These are phyloP conservation scores for Mystacornis crossleyi DNA, from an alignment of 2,113 vertebrate genomes.

Conservation along the genomic window DNA sequence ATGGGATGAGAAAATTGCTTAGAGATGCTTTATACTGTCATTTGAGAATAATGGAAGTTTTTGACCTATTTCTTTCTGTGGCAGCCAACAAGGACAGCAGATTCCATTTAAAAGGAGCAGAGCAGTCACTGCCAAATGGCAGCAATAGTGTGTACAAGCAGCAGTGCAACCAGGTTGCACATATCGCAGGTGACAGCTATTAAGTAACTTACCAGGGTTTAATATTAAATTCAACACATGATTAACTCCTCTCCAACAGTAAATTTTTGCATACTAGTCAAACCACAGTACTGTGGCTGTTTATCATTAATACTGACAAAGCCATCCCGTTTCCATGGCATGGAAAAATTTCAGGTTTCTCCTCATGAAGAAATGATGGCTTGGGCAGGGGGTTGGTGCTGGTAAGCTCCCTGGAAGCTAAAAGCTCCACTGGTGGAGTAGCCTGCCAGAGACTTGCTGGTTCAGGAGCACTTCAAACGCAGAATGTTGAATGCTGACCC, in stretches of 20 bases:
- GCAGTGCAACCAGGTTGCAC: not conserved
- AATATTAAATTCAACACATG: conserved; percentile 34
- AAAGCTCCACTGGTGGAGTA: not conserved
- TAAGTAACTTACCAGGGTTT: conserved; percentile 27
- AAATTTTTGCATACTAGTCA: not conserved
- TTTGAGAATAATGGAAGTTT: not conserved
- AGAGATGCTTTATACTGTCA: not conserved
- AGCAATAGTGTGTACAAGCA: not conserved
- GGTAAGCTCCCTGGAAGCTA: not conserved
- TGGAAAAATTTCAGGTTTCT: not conserved
- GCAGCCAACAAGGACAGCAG: not conserved
- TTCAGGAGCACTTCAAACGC: not conserved
- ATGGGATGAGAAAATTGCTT: not conserved
- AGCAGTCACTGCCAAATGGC: not conserved
- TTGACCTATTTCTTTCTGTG: not conserved
- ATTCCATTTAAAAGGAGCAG: not conserved
- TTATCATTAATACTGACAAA: conserved; percentile 40
- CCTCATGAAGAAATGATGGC: not conserved
- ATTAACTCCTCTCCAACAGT: not conserved
- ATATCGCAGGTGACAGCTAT: not conserved
- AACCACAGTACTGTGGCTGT: not conserved
- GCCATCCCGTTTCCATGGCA: not conserved
- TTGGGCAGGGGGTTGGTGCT: not conserved
- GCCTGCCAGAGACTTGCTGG: not conserved
- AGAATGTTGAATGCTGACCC: not conserved